phyloP scores from a whole-genome alignment of 2,888 invertebrate species.

The Teleogryllus oceanicus region DNA sequence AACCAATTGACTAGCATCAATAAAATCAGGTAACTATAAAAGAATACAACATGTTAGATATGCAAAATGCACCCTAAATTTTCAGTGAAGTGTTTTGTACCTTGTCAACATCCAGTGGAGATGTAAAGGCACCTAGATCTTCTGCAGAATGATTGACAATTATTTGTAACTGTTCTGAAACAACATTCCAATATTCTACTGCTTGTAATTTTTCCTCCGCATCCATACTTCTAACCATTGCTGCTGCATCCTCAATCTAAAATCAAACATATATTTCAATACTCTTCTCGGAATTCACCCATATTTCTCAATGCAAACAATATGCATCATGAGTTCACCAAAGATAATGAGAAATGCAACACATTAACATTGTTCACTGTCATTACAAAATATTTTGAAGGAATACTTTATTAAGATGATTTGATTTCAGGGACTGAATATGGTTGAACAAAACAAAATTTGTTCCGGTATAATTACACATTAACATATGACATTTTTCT shows the following conservation, averaged over 20 bases:
- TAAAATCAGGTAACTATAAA: slow-evolving; percentile 31
- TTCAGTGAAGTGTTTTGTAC: neutral
- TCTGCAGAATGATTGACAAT: slow-evolving; percentile 43
- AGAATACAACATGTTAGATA: neutral
- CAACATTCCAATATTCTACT: slow-evolving; percentile 43
- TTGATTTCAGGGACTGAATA: too few species aligned
- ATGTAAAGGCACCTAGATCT: slow-evolving; percentile 41
- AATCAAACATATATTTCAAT: neutral
- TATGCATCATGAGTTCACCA: neutral
- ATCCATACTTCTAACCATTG: slow-evolving; percentile 41
- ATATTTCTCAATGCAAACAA: slow-evolving; percentile 5
- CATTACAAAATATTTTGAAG: neutral
- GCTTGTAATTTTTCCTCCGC: slow-evolving; percentile 43
- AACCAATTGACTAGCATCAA: slow-evolving; percentile 30
- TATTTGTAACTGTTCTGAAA: slow-evolving; percentile 43
- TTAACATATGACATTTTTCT: too few species aligned
- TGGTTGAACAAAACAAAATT: too few species aligned
- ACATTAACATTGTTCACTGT: neutral
- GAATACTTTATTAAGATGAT: too few species aligned
- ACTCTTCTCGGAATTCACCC: slow-evolving; percentile 11
- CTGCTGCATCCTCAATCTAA: slow-evolving; percentile 43
- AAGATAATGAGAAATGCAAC: neutral
- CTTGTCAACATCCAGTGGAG: slow-evolving; percentile 40
- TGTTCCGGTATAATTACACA: too few species aligned
- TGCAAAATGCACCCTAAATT: neutral